Conservation (phyloP, 2,888 invertebrate species). For the Nyleta sp. region DNA sequence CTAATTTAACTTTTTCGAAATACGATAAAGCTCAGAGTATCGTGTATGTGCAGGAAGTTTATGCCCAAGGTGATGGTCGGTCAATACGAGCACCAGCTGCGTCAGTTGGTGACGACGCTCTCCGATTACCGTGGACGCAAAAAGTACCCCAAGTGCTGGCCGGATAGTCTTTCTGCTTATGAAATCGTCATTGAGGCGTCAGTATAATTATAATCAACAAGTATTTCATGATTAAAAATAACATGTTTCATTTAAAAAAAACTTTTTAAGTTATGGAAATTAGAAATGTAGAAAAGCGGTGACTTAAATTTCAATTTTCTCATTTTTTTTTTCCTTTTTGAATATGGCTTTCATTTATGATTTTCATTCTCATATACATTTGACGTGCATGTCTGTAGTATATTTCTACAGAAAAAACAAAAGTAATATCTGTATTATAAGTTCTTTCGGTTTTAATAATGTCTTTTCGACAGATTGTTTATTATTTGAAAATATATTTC, state of each 20-base stretch:
- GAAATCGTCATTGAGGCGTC: conserved; percentile 96
- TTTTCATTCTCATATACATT: too few relatives aligned
- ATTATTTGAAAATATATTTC: too few relatives aligned
- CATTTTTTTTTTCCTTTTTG: too few relatives aligned
- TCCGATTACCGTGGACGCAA: conserved; percentile 88
- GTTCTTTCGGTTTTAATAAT: too few relatives aligned
- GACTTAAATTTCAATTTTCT: too few relatives aligned
- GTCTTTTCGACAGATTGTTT: too few relatives aligned
- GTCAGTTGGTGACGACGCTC: conserved; percentile 92
- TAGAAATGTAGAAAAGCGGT: too few relatives aligned
- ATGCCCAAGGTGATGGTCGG: conserved; percentile 95
- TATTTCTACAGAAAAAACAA: not conserved
- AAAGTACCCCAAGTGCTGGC: conserved; percentile 89
- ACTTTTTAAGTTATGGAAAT: too few relatives aligned
- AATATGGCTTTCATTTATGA: too few relatives aligned
- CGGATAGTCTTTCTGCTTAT: conserved; percentile 88
- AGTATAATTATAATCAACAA: conserved; percentile 79
- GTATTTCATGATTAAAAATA: not conserved
- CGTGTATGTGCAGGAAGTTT: conserved; percentile 89
- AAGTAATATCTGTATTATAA: not conserved
- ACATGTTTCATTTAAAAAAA: too few relatives aligned
- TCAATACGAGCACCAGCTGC: conserved; percentile 92
- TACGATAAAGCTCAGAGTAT: conserved; percentile 79
- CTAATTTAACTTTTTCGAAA: conserved; percentile 73
- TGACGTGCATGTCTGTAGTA: too few relatives aligned